Base-by-base conservation (phyloP, 2,888 invertebrate genomes). In the Pachymerium ferrugineum region DNA sequence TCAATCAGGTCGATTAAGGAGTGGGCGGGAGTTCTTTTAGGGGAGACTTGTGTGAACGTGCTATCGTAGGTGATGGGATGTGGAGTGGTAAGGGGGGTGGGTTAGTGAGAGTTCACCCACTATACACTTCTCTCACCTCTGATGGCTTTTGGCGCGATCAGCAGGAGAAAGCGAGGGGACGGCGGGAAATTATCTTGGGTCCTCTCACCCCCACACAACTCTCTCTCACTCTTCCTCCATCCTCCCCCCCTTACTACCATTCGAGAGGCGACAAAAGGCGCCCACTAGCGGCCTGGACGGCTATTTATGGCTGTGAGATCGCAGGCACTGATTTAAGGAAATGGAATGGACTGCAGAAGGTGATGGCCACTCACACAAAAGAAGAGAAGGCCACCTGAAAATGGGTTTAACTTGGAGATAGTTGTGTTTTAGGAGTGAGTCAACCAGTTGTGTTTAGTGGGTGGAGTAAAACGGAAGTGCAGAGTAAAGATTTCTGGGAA, bases 1-100 rank as follows among this genome's bases (percentile, higher is more conserved):
- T 62, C 62, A 62, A 62, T 62, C 62, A 62, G 62, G 62, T 62
- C 62, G 62, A 62, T 62, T 62, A 62, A 62, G 62, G 62, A 62
- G 62, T 62, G 62, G 62, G 62, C 62, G 62, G 62, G 62, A 62
- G 62, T 28, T 62, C 62, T 62, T 62, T 62, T 22, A 28, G 14
- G 62, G 62, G 62, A 28, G 62, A 62, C 62, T 62, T 62, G 62
- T 62, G 62, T 62, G 62, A 62, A 62, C 62, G 62, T 62, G 62
- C 62, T 62, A 62, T 62, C 62, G 62, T 62, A 62, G 62, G 62
- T 62, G 62, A 62, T 62, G 62, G 62, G 62, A 62, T 62, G 62
- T 62, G 62, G 62, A 28, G 25, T n/a, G 62, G 62, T 28, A 28
- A 62, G 62, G 62, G 62, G 14, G 62, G 62, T 28, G 62, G 62